A percentile compares a stretch with the other conserved stretches of the same genome.
Conservation (phyloP, 2,113 vertebrate species). For the Gymnorhina tibicen region DNA sequence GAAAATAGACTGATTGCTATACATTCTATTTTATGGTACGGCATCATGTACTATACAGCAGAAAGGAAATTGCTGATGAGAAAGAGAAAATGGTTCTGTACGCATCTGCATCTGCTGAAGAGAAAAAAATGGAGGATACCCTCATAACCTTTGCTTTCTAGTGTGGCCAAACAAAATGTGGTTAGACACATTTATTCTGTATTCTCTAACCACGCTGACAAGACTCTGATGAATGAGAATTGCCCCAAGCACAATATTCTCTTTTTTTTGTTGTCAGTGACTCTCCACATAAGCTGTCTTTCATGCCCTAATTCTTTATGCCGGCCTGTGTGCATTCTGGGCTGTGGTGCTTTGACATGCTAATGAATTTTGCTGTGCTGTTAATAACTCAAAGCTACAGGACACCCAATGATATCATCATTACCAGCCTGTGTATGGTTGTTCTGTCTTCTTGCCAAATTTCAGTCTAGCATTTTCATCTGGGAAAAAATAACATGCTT, state of each 20-base stretch:
- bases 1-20: background rate
- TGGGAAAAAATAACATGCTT: background rate
- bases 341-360: conserved; percentile 11
- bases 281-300: conserved; percentile 42
- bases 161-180: conserved; percentile 12
- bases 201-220: conserved; percentile 3
- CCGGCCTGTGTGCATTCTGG: background rate
- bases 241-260: background rate
- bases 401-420: background rate
- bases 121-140: background rate
- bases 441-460: background rate
- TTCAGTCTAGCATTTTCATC: background rate
- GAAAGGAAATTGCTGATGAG: background rate
- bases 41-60: background rate
- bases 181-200: conserved; percentile 21
- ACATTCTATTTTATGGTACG: background rate
- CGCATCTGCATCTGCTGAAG: background rate
- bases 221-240: conserved; percentile 14
- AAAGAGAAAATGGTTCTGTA: background rate
- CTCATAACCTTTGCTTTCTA: conserved; percentile 17
- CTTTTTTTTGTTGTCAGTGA: conserved; percentile 3
- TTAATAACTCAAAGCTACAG: background rate
- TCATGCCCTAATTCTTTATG: conserved; percentile 42
- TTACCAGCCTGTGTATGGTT: background rate
- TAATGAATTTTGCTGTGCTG: background rate